Conservation (phyloP, 1,140 invertebrate genomes). For the Drosophila elegans region DNA sequence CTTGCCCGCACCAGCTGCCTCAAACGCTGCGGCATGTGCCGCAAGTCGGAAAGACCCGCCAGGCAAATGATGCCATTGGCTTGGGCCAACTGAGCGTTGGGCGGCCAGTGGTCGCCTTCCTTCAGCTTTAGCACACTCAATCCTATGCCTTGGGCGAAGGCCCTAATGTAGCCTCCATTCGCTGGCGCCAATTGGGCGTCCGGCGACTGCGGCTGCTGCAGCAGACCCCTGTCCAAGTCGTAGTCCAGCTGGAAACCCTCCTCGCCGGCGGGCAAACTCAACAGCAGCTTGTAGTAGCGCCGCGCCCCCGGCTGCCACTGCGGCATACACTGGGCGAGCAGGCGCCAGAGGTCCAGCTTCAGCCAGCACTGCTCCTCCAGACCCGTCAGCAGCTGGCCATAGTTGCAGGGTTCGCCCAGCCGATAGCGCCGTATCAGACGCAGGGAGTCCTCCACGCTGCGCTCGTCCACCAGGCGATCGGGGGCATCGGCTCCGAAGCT, state of each 20-base stretch:
- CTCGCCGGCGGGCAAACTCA: slow-evolving; percentile 86
- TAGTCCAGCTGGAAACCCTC: slow-evolving; percentile 73
- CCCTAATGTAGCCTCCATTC: slow-evolving; percentile 45
- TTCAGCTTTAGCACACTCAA: slow-evolving; percentile 72
- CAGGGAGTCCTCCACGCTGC: slow-evolving; percentile 34
- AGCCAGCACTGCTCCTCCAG: slow-evolving; percentile 48
- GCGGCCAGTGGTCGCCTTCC: slow-evolving; percentile 6
- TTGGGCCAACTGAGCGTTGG: slow-evolving; percentile 28
- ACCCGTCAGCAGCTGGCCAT: slow-evolving; percentile 48
- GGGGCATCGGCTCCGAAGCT: slow-evolving; percentile 44
- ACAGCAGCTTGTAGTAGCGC: slow-evolving; percentile 89
- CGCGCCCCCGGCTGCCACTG: slow-evolving; percentile 23
- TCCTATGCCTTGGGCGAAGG: slow-evolving; percentile 61
- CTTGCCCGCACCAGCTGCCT: slow-evolving; percentile 8
- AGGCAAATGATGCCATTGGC: slow-evolving; percentile 67
- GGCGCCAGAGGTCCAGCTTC: slow-evolving; percentile 65
- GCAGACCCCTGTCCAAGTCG: slow-evolving; percentile 54
- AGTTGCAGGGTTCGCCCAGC: slow-evolving; percentile 67
- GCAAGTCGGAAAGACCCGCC: slow-evolving; percentile 9
- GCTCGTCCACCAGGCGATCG: slow-evolving; percentile 6
- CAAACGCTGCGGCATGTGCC: slow-evolving; percentile 17
- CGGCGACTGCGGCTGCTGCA: slow-evolving; percentile 33
- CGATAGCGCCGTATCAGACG: slow-evolving; percentile 73
- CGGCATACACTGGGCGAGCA: slow-evolving; percentile 34
- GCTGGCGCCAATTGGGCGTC: background rate